Conservation (phyloP, 2,797 vertebrate species). For the Hydrocynus forskahlii region DNA sequence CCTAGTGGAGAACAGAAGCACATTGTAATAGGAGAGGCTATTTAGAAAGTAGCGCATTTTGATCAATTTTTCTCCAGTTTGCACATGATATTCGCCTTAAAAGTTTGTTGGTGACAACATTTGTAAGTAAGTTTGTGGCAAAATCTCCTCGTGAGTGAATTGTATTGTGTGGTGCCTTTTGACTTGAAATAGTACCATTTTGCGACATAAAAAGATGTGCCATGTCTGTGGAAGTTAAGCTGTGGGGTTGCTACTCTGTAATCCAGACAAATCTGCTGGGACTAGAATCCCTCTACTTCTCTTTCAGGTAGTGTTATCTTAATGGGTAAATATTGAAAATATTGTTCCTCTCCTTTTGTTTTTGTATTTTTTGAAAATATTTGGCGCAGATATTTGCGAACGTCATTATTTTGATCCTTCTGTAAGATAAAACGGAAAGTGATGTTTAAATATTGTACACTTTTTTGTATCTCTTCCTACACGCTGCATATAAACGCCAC, state of each 20-base stretch:
- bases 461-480: constrained; percentile 81
- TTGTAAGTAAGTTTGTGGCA: constrained; percentile 79
- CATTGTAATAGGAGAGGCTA: constrained; percentile 65
- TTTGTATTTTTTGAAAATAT: constrained; percentile 62
- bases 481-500: constrained; percentile 76
- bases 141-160: constrained; percentile 82
- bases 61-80: constrained; percentile 72
- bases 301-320: constrained; percentile 77
- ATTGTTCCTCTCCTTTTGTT: constrained; percentile 45
- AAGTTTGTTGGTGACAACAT: constrained; percentile 80
- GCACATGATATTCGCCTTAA: constrained; percentile 94
- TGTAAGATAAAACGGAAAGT: constrained; percentile 70
- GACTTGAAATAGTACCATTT: constrained; percentile 77
- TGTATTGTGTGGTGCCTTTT: constrained; percentile 93
- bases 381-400: constrained; percentile 70
- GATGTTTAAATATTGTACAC: constrained; percentile 78
- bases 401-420: constrained; percentile 73
- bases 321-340: constrained; percentile 51
- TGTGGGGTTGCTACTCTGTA: constrained; percentile 62
- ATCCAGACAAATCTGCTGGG: constrained; percentile 64
- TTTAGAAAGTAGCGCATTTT: constrained; percentile 57
- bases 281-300: constrained; percentile 58
- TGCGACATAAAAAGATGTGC: constrained; percentile 62
- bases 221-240: constrained; percentile 62
- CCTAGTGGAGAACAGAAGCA: constrained; percentile 72